Evolutionary conservation across 2,797 vertebrate genomes (phyloP), one percentile per base, ranked within the genome.

Genomic region (Todus mexicanus): DNA sequence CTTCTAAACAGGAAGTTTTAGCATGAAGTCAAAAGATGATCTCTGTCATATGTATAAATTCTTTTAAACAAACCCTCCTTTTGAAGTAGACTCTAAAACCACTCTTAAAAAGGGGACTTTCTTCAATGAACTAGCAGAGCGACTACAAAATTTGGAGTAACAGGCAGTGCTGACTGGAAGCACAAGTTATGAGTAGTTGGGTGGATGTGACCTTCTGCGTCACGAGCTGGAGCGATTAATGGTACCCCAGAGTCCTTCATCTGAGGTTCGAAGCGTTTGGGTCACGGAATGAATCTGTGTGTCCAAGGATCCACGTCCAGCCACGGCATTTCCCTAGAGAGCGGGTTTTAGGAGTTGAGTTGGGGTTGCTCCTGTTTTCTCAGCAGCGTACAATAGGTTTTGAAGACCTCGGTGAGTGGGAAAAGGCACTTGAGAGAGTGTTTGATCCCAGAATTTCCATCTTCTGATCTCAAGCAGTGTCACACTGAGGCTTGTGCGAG

Each of bases 1-100:
- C 89, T 76, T 87, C 53, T 92, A 89, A 92, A 85, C 72, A 72
- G 83, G 76, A 95, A 81, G 71, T 20, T 90, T 74, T 69, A 77
- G 61, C n/a, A 18, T 59, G 48, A 40, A 91, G 89, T 78, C 37
- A 43, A 23, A 73, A 69, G 74, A 85, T 84, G 56, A 54, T 84
- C 72, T 59, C 53, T 54, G 50, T 72, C 38, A 16, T 42, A 21
- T 47, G 79, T 73, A 35, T 50, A 48, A 38, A n/a, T n/a, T n/a
- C n/a, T n/a, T n/a, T n/a, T n/a, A n/a, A n/a, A n/a, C n/a, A n/a
- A n/a, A n/a, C n/a, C 40, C 40, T 40, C 15, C 51, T 79, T 90
- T 73, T 87, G 57, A 94, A 84, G 51, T 14, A 31, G 72, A 57
- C 18, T 59, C 54, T 26, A 33, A 21, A 21, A 26, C 2, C 5